These are phyloP conservation scores for Chrysoperla carnea DNA, from an alignment of 1,140 invertebrate genomes.

Conservation along the genomic window DNA sequence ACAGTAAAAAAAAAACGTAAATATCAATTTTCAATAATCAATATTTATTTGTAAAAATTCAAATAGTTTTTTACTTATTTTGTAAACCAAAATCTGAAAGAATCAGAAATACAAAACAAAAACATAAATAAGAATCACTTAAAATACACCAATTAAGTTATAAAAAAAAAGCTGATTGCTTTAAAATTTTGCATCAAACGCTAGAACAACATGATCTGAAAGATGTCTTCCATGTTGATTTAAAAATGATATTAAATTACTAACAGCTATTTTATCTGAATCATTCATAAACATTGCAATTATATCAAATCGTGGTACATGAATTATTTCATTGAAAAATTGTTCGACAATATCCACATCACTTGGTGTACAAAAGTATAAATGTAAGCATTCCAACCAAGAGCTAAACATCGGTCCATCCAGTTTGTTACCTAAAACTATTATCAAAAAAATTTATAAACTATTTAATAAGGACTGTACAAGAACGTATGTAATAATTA, in stretches of 20 bases:
- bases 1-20: too few relatives aligned
- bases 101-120: too few relatives aligned
- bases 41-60: too few relatives aligned
- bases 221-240: background rate
- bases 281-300: background rate
- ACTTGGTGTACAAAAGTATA: background rate
- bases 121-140: too few relatives aligned
- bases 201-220: background rate
- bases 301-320: background rate
- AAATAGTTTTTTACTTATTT: too few relatives aligned
- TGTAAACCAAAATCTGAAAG: too few relatives aligned
- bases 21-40: too few relatives aligned
- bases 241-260: background rate
- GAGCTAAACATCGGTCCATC: background rate
- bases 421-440: constrained; percentile 1
- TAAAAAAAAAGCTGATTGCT: too few relatives aligned
- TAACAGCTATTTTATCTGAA: background rate
- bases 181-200: background rate
- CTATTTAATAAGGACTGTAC: too few relatives aligned
- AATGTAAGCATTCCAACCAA: background rate
- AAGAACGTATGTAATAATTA: too few relatives aligned
- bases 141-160: too few relatives aligned
- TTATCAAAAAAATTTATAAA: too few relatives aligned
- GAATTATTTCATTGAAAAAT: background rate
- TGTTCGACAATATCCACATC: background rate